Conservation (phyloP, 2,797 vertebrate species). For the Lacerta agilis region DNA sequence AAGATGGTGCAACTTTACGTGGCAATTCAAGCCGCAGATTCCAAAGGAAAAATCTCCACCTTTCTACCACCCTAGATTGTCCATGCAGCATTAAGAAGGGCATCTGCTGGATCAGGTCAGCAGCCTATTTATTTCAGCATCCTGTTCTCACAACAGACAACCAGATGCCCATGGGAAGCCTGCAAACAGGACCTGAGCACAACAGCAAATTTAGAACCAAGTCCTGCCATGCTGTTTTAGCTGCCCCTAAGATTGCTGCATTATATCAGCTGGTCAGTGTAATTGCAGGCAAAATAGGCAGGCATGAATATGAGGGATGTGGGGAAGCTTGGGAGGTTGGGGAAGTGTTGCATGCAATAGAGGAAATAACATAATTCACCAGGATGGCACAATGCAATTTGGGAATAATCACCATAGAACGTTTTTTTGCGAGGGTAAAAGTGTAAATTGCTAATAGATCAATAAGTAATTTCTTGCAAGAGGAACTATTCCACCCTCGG, state of each 20-base stretch:
- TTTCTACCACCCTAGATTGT: neutral
- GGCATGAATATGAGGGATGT: neutral
- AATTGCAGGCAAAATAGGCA: neutral
- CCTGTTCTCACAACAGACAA: too few relatives aligned
- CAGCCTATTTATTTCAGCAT: too few relatives aligned
- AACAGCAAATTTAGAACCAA: neutral
- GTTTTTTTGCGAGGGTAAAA: conserved; percentile 65
- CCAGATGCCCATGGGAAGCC: too few relatives aligned
- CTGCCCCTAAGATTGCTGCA: neutral
- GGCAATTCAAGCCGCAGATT: neutral
- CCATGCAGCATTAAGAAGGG: neutral
- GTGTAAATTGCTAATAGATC: conserved; percentile 73
- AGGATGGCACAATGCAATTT: conserved; percentile 34
- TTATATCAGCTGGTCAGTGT: neutral
- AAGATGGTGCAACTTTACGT: neutral
- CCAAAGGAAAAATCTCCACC: neutral
- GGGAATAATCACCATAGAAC: conserved; percentile 61
- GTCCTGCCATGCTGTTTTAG: neutral
- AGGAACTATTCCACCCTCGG: conserved; percentile 58
- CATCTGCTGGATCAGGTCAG: too few relatives aligned
- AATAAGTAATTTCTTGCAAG: conserved; percentile 74
- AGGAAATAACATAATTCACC: conserved; percentile 56
- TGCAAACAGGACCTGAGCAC: too few relatives aligned
- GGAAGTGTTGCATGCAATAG: too few relatives aligned
- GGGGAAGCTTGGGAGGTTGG: conserved; percentile 16